Evolutionary conservation across 2,113 vertebrate genomes (phyloP).

Genomic region (Zosterops lateralis): DNA sequence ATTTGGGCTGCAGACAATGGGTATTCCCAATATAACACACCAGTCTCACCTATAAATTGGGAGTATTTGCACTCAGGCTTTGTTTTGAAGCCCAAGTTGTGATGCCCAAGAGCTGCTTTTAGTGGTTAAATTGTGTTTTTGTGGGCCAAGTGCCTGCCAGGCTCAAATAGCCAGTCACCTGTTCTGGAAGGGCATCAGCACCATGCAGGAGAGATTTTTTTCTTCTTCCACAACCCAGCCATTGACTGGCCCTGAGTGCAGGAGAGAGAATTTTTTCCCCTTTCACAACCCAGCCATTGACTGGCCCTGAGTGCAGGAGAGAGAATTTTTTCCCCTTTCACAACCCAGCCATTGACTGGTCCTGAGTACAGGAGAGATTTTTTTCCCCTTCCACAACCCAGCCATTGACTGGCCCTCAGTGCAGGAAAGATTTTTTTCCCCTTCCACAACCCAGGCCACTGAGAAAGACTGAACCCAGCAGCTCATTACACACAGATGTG

Average conservation of each 20-base stretch:
- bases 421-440: neutral
- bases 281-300: neutral
- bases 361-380: neutral
- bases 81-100: neutral
- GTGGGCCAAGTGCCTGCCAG: neutral
- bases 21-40: fast-evolving
- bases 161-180: neutral
- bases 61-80: neutral
- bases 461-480: neutral
- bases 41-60: neutral
- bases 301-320: neutral
- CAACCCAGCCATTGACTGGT: neutral
- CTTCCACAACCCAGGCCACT: neutral
- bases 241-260: neutral
- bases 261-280: neutral
- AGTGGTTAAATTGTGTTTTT: neutral
- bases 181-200: neutral
- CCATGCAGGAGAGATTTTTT: neutral
- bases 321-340: neutral
- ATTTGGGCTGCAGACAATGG: fast-evolving
- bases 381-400: neutral
- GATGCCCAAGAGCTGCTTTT: neutral
- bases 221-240: neutral
- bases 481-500: neutral
- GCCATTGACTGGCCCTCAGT: neutral